Conservation (phyloP, 2,888 invertebrate genomes). For the Caenorhabditis japonica region DNA sequence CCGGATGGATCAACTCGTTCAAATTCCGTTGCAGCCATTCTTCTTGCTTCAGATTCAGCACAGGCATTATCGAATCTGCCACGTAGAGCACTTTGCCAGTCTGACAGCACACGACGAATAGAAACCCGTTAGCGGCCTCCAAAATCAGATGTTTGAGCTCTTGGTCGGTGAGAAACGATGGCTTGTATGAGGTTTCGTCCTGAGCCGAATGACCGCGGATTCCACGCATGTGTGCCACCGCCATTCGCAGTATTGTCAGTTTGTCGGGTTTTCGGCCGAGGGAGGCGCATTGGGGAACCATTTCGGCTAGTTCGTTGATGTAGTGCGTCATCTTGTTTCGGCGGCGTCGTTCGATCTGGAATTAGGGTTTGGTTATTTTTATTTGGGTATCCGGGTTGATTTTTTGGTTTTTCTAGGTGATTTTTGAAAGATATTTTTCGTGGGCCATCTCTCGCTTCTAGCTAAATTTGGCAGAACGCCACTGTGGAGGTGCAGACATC, state of each 20-base stretch:
- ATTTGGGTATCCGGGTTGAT: too few species aligned
- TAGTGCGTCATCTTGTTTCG: constrained; percentile 99
- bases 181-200: constrained; percentile 89
- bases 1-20: constrained; percentile 96
- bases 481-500: too few species aligned
- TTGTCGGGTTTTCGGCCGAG: constrained; percentile 98
- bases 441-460: too few species aligned
- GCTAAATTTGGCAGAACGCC: too few species aligned
- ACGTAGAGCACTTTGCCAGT: constrained; percentile 97
- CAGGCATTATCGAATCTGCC: constrained; percentile 97
- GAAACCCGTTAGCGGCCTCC: constrained; percentile 98
- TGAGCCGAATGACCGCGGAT: constrained; percentile 79
- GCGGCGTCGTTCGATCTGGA: constrained; percentile 92
- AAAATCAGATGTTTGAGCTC: constrained; percentile 97
- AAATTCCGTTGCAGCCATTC: constrained; percentile 98
- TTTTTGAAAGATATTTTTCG: too few species aligned
- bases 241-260: constrained; percentile 97
- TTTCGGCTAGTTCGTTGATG: constrained; percentile 98
- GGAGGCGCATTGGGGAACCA: constrained; percentile 95
- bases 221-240: constrained; percentile 99
- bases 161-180: constrained; percentile 98
- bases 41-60: constrained; percentile 94
- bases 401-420: too few species aligned
- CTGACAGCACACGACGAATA: constrained; percentile 96
- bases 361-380: not conserved